A percentile compares a stretch with the other conserved stretches of the same genome.
These are phyloP conservation scores for Atta colombica DNA, from an alignment of 1,140 invertebrate species.

Conservation along the genomic window DNA sequence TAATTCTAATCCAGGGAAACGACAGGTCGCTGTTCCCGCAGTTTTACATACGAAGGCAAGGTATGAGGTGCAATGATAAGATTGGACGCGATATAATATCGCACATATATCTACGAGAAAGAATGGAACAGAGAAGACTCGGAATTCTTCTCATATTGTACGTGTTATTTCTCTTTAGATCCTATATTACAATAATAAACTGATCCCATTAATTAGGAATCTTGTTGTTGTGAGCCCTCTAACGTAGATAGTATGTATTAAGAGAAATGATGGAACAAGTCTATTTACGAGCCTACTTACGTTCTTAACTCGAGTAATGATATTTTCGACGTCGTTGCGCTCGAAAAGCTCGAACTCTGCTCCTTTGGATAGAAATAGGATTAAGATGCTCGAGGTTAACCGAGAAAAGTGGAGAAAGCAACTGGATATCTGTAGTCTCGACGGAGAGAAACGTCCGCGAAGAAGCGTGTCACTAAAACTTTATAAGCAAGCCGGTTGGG, in stretches of 20 bases:
- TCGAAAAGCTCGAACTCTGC: slow-evolving; percentile 16
- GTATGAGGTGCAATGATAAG: slow-evolving; percentile 22
- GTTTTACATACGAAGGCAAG: background rate
- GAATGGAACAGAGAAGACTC: background rate
- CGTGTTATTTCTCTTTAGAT: background rate
- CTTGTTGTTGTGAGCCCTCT: background rate
- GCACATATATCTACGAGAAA: background rate
- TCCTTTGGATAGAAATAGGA: background rate
- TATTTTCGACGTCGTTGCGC: slow-evolving; percentile 31
- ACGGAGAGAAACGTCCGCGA: background rate
- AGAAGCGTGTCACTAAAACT: slow-evolving; percentile 33
- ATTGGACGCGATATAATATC: slow-evolving; percentile 4
- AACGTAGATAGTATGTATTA: background rate
- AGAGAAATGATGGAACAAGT: background rate
- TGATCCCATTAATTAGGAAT: background rate
- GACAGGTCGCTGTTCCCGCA: slow-evolving; percentile 9
- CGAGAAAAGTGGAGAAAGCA: slow-evolving; percentile 23
- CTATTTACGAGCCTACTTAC: background rate
- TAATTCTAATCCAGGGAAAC: slow-evolving; percentile 25
- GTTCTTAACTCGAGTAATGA: slow-evolving; percentile 15
- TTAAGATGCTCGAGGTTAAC: background rate
- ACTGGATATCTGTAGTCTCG: background rate
- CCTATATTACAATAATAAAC: background rate
- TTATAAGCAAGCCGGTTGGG: slow-evolving; percentile 24
- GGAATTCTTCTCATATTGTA: background rate